phyloP scores from a whole-genome alignment of 2,888 invertebrate species.

The Melieria crassipennis region DNA sequence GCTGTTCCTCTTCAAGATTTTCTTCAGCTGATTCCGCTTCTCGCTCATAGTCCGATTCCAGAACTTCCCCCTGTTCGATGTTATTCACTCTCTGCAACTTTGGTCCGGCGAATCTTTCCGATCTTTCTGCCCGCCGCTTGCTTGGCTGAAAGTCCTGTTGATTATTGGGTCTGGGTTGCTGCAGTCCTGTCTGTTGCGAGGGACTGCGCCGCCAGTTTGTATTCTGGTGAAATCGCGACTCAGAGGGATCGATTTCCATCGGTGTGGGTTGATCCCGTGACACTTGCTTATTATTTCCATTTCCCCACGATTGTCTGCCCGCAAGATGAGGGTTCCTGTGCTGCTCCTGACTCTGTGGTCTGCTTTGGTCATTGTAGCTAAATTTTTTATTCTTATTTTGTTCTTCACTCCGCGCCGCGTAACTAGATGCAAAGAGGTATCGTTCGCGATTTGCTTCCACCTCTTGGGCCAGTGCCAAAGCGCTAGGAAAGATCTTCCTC shows the following conservation, averaged over 20 bases:
- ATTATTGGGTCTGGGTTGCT: slow-evolving; percentile 13
- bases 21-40: slow-evolving; percentile 4
- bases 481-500: slow-evolving; percentile 32
- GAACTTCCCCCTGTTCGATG: neutral
- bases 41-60: neutral
- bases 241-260: slow-evolving; percentile 16
- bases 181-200: slow-evolving; percentile 5
- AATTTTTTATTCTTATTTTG: neutral
- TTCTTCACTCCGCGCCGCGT: slow-evolving; percentile 26
- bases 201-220: slow-evolving; percentile 35
- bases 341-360: too few species aligned
- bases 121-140: slow-evolving; percentile 8
- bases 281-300: too few species aligned
- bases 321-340: too few species aligned
- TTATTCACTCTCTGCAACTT: slow-evolving; percentile 8
- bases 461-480: slow-evolving; percentile 38
- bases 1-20: slow-evolving; percentile 9
- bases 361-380: too few species aligned
- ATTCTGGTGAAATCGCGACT: slow-evolving; percentile 10
- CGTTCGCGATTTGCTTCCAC: slow-evolving; percentile 35
- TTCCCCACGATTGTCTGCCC: too few species aligned
- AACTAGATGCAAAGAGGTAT: slow-evolving; percentile 35
- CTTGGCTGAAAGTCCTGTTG: slow-evolving; percentile 10
- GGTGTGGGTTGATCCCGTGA: too few species aligned
- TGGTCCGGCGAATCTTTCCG: slow-evolving; percentile 17